Evolutionary conservation across 2,888 invertebrate species (phyloP).

Genomic region (Drosophila colorata): DNA sequence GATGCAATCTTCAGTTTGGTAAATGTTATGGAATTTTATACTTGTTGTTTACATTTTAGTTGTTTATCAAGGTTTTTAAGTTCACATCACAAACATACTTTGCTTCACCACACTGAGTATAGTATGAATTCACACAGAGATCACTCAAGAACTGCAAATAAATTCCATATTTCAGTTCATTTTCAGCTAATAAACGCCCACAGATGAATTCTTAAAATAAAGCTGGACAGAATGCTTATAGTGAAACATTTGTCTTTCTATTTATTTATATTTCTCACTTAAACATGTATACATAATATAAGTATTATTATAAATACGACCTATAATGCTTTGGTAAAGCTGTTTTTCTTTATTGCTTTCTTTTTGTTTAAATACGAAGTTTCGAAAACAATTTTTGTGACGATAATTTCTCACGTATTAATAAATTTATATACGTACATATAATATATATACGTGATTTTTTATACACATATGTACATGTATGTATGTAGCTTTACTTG

Average conservation of each 20-base stretch:
- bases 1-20: neutral
- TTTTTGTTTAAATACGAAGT: neutral
- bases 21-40: no score
- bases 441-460: slow-evolving; percentile 7
- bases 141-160: slow-evolving; percentile 36
- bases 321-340: slow-evolving; percentile 22
- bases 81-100: neutral
- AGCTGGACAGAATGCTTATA: slow-evolving; percentile 27
- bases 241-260: slow-evolving; percentile 28
- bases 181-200: slow-evolving; percentile 51
- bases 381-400: slow-evolving; percentile 10
- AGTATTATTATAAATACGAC: slow-evolving; percentile 29
- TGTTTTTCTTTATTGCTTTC: slow-evolving; percentile 7
- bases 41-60: neutral
- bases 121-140: slow-evolving; percentile 14
- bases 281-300: slow-evolving; percentile 11
- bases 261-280: slow-evolving; percentile 21
- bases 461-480: slow-evolving; percentile 1
- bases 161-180: slow-evolving; percentile 31
- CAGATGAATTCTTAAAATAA: slow-evolving; percentile 60
- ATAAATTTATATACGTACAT: slow-evolving; percentile 6
- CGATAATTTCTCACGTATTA: neutral
- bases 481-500: neutral
- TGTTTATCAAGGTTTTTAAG: neutral
- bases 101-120: slow-evolving; percentile 11